Conservation (phyloP, 2,888 invertebrate species). For the Erebia ligea region DNA sequence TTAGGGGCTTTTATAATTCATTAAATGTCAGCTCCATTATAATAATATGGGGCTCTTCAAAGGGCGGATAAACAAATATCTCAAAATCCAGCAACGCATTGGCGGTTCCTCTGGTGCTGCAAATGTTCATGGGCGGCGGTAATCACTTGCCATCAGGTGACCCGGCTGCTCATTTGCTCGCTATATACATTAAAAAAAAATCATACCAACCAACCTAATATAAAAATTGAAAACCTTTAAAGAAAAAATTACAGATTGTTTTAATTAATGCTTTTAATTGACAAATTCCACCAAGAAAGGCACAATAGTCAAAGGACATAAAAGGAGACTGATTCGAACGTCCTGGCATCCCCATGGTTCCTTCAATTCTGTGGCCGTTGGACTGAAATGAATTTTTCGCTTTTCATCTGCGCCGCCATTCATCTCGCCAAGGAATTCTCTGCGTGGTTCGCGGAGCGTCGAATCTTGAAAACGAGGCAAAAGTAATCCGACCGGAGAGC, state of each 20-base stretch:
- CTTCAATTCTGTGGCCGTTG: slow-evolving; percentile 13
- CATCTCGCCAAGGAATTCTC: slow-evolving; percentile 23
- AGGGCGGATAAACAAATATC: too few species aligned
- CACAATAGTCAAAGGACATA: slow-evolving; percentile 29
- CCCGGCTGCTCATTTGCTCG: too few species aligned
- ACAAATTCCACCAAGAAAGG: slow-evolving; percentile 26
- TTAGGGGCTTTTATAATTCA: too few species aligned
- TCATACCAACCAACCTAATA: too few species aligned
- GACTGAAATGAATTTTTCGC: slow-evolving; percentile 28
- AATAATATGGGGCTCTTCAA: too few species aligned
- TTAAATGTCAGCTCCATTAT: too few species aligned
- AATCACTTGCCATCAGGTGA: too few species aligned
- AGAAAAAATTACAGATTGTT: not conserved
- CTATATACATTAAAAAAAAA: too few species aligned
- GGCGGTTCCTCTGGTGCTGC: too few species aligned
- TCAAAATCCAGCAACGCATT: too few species aligned
- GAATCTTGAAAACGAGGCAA: slow-evolving; percentile 16
- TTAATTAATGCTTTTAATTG: slow-evolving; percentile 31
- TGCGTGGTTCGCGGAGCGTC: slow-evolving; percentile 1
- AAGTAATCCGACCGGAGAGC: not conserved
- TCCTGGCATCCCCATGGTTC: slow-evolving; percentile 33
- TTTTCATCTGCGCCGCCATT: slow-evolving; percentile 26
- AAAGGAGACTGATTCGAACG: slow-evolving; percentile 37
- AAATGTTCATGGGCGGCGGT: too few species aligned
- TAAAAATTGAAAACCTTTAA: too few species aligned